Percentiles rank a stretch among this genome's conserved stretches.
phyloP scores from a whole-genome alignment of 2,888 invertebrate species.

The Erebia palarica region DNA sequence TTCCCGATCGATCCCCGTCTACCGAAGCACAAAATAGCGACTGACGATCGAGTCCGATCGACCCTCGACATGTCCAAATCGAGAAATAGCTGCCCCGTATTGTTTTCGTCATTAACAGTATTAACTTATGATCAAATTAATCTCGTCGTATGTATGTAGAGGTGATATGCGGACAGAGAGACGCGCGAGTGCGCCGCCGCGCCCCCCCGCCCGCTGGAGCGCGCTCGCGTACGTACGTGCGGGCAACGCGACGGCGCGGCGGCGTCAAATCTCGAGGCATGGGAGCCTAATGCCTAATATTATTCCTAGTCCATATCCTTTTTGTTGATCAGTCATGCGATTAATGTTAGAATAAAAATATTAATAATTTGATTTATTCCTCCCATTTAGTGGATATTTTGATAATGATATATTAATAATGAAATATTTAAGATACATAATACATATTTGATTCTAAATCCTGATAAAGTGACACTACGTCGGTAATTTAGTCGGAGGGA shows the following conservation, averaged over 20 bases:
- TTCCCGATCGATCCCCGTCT: conserved; percentile 71
- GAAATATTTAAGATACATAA: conserved; percentile 83
- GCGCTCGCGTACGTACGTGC: conserved; percentile 26
- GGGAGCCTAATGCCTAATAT: conserved; percentile 79
- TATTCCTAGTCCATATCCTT: conserved; percentile 83
- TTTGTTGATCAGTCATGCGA: conserved; percentile 83
- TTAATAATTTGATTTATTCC: conserved; percentile 83
- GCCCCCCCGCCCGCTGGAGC: conserved; percentile 16
- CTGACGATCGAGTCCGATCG: conserved; percentile 73
- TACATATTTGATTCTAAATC: conserved; percentile 83
- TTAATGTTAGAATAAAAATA: conserved; percentile 81
- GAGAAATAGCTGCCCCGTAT: conserved; percentile 64
- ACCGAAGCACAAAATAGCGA: conserved; percentile 77
- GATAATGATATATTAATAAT: conserved; percentile 83
- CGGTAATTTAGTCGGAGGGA: conserved; percentile 83
- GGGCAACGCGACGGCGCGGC: conserved; percentile 31
- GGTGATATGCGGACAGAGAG: conserved; percentile 76
- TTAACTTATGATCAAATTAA: conserved; percentile 76
- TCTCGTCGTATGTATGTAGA: conserved; percentile 74
- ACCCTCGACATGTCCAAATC: conserved; percentile 66
- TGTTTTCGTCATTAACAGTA: conserved; percentile 77
- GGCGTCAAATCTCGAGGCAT: conserved; percentile 54
- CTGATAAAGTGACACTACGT: conserved; percentile 83
- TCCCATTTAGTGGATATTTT: conserved; percentile 83
- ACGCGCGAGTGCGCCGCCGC: conserved; percentile 50